Evolutionary conservation across 2,888 invertebrate species (phyloP).

Genomic region (Drosophila borealis): DNA sequence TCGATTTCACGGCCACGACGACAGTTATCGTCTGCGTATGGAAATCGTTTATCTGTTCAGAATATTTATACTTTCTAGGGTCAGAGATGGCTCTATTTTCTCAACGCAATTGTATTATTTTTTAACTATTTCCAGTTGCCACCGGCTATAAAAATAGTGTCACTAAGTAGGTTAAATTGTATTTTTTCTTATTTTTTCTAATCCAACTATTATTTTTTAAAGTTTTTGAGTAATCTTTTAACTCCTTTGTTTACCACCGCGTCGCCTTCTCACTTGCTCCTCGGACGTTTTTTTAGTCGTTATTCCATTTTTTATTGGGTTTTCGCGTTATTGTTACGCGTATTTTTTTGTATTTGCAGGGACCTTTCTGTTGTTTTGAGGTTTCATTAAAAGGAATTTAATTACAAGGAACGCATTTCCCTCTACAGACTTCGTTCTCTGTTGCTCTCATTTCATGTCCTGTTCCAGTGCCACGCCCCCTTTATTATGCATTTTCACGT

Average conservation of each 20-base stretch:
- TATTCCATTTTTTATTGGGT: constrained; percentile 6
- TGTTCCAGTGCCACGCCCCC: constrained; percentile 48
- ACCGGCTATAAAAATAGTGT: no score
- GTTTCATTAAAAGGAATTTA: constrained; percentile 64
- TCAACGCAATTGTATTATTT: no score
- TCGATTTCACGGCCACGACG: no score
- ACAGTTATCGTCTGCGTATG: no score
- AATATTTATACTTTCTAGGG: no score
- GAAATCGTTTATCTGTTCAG: no score
- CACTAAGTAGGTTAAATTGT: no score
- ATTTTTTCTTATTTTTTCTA: not conserved
- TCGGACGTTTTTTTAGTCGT: constrained; percentile 4
- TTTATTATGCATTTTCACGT: constrained; percentile 55
- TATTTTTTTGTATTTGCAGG: constrained; percentile 33
- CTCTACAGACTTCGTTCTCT: constrained; percentile 2
- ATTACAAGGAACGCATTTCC: constrained; percentile 52
- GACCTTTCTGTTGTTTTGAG: constrained; percentile 51
- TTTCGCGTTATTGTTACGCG: constrained; percentile 37
- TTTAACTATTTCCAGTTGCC: not conserved
- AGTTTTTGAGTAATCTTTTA: not conserved
- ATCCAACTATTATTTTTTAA: not conserved
- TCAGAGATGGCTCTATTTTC: no score
- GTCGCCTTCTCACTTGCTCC: constrained; percentile 3
- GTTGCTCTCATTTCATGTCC: constrained; percentile 24
- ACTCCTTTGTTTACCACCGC: constrained; percentile 1